Percentiles rank a stretch among this genome's conserved stretches.
These are phyloP conservation scores for Cnemophilus loriae DNA, from an alignment of 2,113 vertebrate genomes.

Conservation along the genomic window DNA sequence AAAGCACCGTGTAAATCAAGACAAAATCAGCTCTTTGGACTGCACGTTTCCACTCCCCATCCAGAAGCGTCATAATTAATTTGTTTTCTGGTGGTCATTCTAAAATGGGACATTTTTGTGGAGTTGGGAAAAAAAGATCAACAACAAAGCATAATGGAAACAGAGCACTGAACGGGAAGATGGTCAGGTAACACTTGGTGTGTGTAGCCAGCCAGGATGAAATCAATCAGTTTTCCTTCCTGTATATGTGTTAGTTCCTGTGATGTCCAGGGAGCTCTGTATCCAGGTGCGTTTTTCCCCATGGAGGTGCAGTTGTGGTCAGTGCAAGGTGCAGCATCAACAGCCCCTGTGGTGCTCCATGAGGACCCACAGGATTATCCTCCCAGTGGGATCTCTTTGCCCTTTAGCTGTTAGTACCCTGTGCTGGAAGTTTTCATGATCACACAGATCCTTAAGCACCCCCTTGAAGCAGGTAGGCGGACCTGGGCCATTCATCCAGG, in stretches of 20 bases:
- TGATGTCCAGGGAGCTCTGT: not conserved
- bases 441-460: not conserved
- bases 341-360: not conserved
- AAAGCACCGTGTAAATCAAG: not conserved
- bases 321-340: rapidly evolving
- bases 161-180: not conserved
- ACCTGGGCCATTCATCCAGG: not conserved
- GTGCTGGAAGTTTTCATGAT: not conserved
- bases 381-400: not conserved
- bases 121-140: not conserved
- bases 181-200: not conserved
- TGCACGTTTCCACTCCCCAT: not conserved
- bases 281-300: rapidly evolving
- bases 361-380: not conserved
- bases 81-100: not conserved
- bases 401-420: not conserved
- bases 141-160: not conserved
- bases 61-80: not conserved
- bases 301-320: not conserved
- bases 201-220: not conserved
- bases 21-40: not conserved
- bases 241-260: not conserved
- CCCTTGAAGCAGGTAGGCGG: not conserved
- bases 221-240: not conserved
- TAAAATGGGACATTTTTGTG: rapidly evolving